A percentile compares a stretch with the other conserved stretches of the same genome.
Evolutionary conservation across 2,888 invertebrate species (phyloP).

Genomic region (Helicoverpa assulta): DNA sequence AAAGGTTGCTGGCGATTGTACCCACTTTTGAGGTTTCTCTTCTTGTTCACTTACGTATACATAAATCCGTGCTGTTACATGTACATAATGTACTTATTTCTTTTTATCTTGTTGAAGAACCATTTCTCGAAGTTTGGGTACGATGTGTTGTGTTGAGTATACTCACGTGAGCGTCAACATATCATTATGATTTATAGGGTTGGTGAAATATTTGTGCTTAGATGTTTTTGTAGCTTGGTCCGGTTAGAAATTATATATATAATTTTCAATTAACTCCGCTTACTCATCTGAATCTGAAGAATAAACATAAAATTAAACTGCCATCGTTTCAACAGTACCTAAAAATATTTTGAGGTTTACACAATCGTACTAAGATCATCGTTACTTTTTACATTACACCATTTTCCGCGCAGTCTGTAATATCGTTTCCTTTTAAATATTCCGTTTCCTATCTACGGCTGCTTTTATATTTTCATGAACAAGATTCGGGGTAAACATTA

Average conservation of each 20-base stretch:
- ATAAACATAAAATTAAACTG: not conserved
- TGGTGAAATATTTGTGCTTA: not conserved
- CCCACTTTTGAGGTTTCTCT: conserved; percentile 42
- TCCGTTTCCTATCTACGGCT: conserved; percentile 22
- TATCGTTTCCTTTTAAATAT: conserved; percentile 31
- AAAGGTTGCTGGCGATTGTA: conserved; percentile 24
- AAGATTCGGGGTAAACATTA: conserved; percentile 41
- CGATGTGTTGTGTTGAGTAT: not conserved
- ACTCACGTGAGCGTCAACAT: not conserved
- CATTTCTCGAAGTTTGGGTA: conserved; percentile 3
- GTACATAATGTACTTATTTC: not conserved
- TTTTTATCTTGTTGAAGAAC: conserved; percentile 25
- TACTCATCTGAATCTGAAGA: no score
- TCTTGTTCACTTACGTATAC: conserved; percentile 12
- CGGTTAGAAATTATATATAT: no score
- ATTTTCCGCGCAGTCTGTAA: conserved; percentile 12
- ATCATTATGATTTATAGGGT: not conserved
- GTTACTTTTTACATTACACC: conserved; percentile 25
- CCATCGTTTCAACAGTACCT: not conserved
- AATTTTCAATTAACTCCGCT: no score
- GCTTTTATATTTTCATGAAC: conserved; percentile 49
- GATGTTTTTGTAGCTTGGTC: no score
- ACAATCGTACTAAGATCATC: conserved; percentile 12
- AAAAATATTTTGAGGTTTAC: conserved; percentile 13
- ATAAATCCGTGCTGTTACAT: conserved; percentile 28